Conservation (phyloP, 2,888 invertebrate genomes). For the Acleris laterana region DNA sequence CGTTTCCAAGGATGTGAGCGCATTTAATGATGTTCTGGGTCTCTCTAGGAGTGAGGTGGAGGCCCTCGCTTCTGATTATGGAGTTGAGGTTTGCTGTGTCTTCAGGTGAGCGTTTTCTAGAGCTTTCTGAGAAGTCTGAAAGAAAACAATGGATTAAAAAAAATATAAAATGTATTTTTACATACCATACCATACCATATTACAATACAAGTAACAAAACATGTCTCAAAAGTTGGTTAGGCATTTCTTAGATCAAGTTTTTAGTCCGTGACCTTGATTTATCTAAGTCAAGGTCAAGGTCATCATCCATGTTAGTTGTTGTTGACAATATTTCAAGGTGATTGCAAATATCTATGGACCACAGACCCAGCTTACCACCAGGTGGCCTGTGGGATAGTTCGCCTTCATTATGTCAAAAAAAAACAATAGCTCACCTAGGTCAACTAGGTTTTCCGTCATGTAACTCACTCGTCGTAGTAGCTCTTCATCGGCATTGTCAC, state of each 20-base stretch:
- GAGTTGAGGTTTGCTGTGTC: slow-evolving; percentile 59
- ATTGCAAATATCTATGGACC: no score
- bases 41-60: slow-evolving; percentile 69
- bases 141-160: slow-evolving; percentile 22
- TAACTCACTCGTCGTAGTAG: no score
- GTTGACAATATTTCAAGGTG: no score
- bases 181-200: no score
- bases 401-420: no score
- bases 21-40: slow-evolving; percentile 76
- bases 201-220: no score
- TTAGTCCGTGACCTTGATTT: neutral
- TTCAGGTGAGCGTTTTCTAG: slow-evolving; percentile 65
- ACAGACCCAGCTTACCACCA: no score
- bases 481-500: slow-evolving; percentile 54
- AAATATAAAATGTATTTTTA: no score
- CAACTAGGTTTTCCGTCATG: no score
- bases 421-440: slow-evolving; percentile 55
- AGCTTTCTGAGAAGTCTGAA: slow-evolving; percentile 65
- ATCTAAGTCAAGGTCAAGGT: neutral
- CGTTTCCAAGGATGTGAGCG: slow-evolving; percentile 71
- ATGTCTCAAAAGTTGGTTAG: no score
- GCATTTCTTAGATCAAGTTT: neutral
- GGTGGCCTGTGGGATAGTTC: no score
- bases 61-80: slow-evolving; percentile 67
- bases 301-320: neutral